A percentile compares a stretch with the other conserved stretches of the same genome.
phyloP scores from a whole-genome alignment of 1,140 invertebrate genomes.

The Formica exsecta region DNA sequence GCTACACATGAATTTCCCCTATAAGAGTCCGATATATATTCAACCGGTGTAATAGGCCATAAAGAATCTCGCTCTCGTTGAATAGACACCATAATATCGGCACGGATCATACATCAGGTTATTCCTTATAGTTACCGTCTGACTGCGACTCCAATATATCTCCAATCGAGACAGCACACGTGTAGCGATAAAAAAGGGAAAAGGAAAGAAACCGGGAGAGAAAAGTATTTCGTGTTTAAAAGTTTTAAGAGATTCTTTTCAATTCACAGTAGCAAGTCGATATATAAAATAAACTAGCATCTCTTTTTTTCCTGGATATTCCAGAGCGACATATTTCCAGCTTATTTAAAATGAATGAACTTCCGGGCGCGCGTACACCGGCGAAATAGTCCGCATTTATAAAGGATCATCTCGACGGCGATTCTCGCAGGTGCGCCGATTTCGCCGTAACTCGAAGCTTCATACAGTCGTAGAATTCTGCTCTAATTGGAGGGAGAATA shows the following conservation, averaged over 20 bases:
- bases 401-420: conserved; percentile 31
- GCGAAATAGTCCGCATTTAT: conserved; percentile 28
- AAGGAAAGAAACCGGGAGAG: neutral
- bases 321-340: conserved; percentile 8
- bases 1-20: neutral
- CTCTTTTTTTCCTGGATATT: neutral
- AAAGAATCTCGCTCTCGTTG: conserved; percentile 38
- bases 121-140: neutral
- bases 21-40: conserved; percentile 10
- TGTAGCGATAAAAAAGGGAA: too few relatives aligned
- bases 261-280: neutral
- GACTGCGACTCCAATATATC: conserved; percentile 12
- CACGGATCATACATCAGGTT: neutral
- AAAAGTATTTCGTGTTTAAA: neutral
- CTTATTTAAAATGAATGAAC: conserved; percentile 40
- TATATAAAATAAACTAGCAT: neutral
- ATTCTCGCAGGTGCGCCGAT: conserved; percentile 39
- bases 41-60: conserved; percentile 13
- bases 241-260: neutral
- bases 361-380: neutral
- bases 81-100: conserved; percentile 22
- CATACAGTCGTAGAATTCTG: conserved; percentile 3
- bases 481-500: conserved; percentile 53
- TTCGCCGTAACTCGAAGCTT: conserved; percentile 36
- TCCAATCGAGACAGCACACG: neutral